phyloP scores from a whole-genome alignment of 2,797 vertebrate genomes.

The Neosilurus hyrtlii region DNA sequence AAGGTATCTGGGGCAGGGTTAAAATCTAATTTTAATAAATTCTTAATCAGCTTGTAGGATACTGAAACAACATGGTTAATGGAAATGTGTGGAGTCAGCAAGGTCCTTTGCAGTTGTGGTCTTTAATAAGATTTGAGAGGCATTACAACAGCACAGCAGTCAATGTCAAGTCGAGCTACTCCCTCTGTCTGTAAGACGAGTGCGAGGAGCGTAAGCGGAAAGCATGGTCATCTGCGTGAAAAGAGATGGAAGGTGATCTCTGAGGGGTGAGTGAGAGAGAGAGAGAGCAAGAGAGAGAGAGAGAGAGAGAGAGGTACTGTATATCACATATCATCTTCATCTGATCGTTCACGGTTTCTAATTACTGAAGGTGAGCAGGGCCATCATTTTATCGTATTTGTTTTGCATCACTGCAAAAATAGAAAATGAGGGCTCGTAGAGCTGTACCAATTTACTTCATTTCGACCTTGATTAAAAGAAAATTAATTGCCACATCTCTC shows the following conservation, averaged over 20 bases:
- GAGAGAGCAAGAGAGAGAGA: conserved; percentile 33
- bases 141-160: conserved; percentile 80
- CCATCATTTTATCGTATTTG: conserved; percentile 99
- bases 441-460: conserved; percentile 99
- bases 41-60: conserved; percentile 79
- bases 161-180: conserved; percentile 79
- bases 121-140: conserved; percentile 85
- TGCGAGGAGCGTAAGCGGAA: conserved; percentile 71
- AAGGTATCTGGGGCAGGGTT: conserved; percentile 69
- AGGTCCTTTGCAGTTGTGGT: conserved; percentile 78
- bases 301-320: conserved; percentile 65
- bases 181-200: conserved; percentile 77
- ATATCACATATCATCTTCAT: conserved; percentile 87
- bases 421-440: conserved; percentile 98
- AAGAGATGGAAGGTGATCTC: conserved; percentile 83
- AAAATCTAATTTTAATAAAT: conserved; percentile 83
- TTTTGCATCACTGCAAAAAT: conserved; percentile 99
- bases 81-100: conserved; percentile 81
- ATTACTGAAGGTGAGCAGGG: conserved; percentile 99
- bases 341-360: conserved; percentile 99
- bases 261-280: conserved; percentile 62
- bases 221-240: conserved; percentile 81
- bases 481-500: conserved; percentile 99
- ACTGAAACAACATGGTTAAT: conserved; percentile 77
- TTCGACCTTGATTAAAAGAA: conserved; percentile 99